phyloP scores from a whole-genome alignment of 2,797 vertebrate species.

The Xenops minutus region DNA sequence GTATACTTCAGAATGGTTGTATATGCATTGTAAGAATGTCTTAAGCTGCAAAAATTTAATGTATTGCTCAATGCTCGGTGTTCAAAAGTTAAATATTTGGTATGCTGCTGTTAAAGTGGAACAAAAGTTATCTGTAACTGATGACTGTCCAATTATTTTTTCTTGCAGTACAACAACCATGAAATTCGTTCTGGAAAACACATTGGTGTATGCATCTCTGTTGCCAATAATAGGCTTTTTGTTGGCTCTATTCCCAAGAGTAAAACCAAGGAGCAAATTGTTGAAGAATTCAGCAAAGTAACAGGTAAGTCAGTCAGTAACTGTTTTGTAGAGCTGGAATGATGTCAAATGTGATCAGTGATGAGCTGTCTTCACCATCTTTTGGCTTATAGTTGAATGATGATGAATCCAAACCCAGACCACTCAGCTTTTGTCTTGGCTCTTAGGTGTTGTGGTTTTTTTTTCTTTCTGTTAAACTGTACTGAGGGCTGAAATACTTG shows the following conservation, averaged over 20 bases:
- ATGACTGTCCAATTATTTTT: constrained; percentile 14
- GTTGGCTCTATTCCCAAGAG: constrained; percentile 99
- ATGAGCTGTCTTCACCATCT: background rate
- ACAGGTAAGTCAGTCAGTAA: constrained; percentile 86
- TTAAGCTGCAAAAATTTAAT: background rate
- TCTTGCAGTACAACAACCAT: constrained; percentile 92
- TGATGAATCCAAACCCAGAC: background rate
- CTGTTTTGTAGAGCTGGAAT: background rate
- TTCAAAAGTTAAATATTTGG: background rate
- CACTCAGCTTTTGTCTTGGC: background rate
- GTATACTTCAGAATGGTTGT: background rate
- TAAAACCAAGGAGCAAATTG: constrained; percentile 99
- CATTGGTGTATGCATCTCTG: constrained; percentile 97
- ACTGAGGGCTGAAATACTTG: background rate
- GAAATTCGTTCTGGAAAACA: constrained; percentile 98
- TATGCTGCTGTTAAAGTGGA: background rate
- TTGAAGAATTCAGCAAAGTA: constrained; percentile 96
- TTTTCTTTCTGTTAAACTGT: background rate
- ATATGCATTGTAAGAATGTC: background rate
- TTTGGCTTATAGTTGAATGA: background rate
- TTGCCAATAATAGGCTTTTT: constrained; percentile 97
- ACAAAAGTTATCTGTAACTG: background rate
- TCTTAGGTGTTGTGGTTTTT: background rate
- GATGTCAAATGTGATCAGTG: background rate
- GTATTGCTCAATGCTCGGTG: background rate